phyloP scores from a whole-genome alignment of 2,797 vertebrate genomes.

The Epinephelus awoara region DNA sequence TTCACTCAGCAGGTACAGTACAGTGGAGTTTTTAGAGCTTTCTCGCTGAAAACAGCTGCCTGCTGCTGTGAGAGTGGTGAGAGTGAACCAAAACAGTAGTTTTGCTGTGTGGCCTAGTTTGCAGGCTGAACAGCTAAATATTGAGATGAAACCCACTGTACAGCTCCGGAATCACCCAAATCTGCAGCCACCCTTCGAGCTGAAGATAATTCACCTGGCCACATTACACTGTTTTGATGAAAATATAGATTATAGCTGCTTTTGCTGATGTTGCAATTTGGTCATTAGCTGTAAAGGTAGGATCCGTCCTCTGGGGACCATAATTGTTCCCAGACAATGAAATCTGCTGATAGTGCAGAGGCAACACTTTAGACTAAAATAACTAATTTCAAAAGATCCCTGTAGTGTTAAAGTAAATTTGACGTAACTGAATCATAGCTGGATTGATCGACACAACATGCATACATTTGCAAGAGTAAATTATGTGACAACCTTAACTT shows the following conservation, averaged over 20 bases:
- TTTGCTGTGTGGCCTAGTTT: not conserved
- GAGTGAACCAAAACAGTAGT: not conserved
- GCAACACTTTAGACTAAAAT: not conserved
- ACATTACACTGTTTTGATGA: not conserved
- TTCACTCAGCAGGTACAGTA: not conserved
- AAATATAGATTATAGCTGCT: not conserved
- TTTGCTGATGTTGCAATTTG: no score
- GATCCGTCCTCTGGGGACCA: not conserved
- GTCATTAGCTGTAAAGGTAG: constrained; percentile 1
- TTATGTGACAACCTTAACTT: no score
- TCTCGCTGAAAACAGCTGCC: not conserved
- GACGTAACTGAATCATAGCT: not conserved
- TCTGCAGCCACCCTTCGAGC: not conserved
- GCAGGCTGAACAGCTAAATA: not conserved
- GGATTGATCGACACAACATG: no score
- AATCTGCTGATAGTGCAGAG: not conserved
- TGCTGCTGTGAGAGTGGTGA: not conserved
- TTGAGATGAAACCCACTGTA: not conserved
- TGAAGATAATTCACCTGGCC: not conserved
- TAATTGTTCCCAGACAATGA: not conserved
- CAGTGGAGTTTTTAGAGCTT: not conserved
- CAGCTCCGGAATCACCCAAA: not conserved
- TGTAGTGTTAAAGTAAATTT: not conserved
- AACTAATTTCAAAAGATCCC: not conserved
- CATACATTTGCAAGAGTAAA: no score